Evolutionary conservation across 2,888 invertebrate genomes (phyloP).

Genomic region (Lypha dubia): DNA sequence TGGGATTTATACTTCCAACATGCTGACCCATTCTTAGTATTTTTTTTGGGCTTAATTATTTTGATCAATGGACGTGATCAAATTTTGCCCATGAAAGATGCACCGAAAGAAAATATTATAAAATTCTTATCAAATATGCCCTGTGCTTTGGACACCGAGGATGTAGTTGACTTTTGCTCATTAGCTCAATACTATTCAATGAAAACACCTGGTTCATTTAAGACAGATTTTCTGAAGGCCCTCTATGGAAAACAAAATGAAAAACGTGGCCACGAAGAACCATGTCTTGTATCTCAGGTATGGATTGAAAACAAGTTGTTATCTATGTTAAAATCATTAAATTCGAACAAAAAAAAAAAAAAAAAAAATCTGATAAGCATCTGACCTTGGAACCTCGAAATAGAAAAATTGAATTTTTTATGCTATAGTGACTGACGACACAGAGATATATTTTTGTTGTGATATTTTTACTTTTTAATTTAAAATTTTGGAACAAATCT

Average conservation of each 20-base stretch:
- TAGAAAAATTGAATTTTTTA: no score
- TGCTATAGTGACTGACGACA: no score
- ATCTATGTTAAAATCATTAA: no score
- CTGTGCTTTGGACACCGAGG: slow-evolving; percentile 94
- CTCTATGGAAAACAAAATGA: slow-evolving; percentile 86
- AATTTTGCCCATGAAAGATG: slow-evolving; percentile 90
- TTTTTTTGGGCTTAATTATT: slow-evolving; percentile 97
- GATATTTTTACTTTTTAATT: no score
- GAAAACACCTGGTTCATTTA: slow-evolving; percentile 96
- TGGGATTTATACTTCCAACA: slow-evolving; percentile 99
- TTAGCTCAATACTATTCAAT: slow-evolving; percentile 97
- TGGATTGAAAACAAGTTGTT: neutral
- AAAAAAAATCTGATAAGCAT: no score
- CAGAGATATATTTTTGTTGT: no score
- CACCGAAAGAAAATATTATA: slow-evolving; percentile 88
- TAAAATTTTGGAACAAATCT: no score
- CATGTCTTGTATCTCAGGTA: slow-evolving; percentile 80
- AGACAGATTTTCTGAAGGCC: slow-evolving; percentile 90
- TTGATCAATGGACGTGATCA: slow-evolving; percentile 96
- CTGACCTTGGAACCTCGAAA: no score
- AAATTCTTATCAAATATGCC: slow-evolving; percentile 90
- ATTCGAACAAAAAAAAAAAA: no score
- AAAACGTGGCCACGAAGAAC: slow-evolving; percentile 84
- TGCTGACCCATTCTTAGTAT: slow-evolving; percentile 95
- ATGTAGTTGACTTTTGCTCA: slow-evolving; percentile 98